Base-by-base conservation (phyloP, 35 echinoderm and acorn worm species). In the Anneissia japonica region DNA sequence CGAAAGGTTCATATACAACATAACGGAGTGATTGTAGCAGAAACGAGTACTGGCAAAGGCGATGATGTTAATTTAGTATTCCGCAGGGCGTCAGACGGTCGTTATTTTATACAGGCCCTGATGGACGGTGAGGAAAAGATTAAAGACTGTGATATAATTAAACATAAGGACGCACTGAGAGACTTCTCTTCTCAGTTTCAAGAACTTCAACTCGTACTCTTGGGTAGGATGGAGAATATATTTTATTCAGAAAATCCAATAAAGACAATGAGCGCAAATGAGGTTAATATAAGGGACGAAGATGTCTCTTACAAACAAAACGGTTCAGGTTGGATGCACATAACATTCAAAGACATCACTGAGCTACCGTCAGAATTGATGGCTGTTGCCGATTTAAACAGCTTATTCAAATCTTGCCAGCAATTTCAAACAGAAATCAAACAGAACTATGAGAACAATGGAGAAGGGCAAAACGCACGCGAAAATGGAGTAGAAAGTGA, bases 11-110 rank as follows among this genome's bases (percentile, higher is more conserved):
- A 64, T 26, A 64, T 64, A 16, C 6, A 64, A 64, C 51, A 64
- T 37, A 88, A 77, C 26, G 86, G 86, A 78, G 77, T 81, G 32
- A 35, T 33, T 21, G 9, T 32, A 17, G 13, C 4, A 19, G 39
- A 41, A 4, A 39, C 45, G 0, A 31, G 31, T 3, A 32, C 28
- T 36, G 46, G 6, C 11, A 55, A 38, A 80, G 36, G 3, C 19
- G 51, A 43, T 37, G 84, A 74, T 0, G 33, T 37, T 0, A 38
- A 73, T 14, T 75, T 76, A 30, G 46, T 86, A 13, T 51, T 86
- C 77, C 46, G 90, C 12, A 64, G 76, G 39, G 72, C 81, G 19
- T 86, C 90, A 41, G 90, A 91, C 75, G 90, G 90, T 13, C 29
- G 1, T 26, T 39, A 81, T 38, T 36, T 40, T n/a, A 64, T 86